These are phyloP conservation scores for Spilarctia lutea DNA, from an alignment of 2,888 invertebrate genomes.

Conservation along the genomic window DNA sequence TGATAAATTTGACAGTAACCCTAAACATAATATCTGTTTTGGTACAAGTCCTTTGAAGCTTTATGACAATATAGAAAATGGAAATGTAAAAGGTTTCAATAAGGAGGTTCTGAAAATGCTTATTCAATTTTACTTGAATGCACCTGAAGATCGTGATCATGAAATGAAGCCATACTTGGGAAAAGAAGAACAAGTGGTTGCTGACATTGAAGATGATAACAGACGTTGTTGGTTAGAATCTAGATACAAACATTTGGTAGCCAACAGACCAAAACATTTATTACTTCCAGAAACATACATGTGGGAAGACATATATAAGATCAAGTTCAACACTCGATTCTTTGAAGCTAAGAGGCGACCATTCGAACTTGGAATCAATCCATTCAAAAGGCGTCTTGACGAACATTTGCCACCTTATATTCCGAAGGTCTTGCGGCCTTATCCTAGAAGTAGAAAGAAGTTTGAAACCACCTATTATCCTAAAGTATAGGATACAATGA, in stretches of 20 bases:
- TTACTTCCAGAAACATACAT: conserved; percentile 90
- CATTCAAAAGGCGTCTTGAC: conserved; percentile 88
- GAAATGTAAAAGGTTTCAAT: conserved; percentile 92
- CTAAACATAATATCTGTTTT: conserved; percentile 93
- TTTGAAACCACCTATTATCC: conserved; percentile 91
- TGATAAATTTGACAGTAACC: conserved; percentile 88
- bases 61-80: conserved; percentile 91
- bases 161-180: conserved; percentile 92
- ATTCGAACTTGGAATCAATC: conserved; percentile 89
- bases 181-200: conserved; percentile 83
- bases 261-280: conserved; percentile 89
- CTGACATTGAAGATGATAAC: conserved; percentile 90
- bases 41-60: conserved; percentile 90
- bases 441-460: conserved; percentile 87
- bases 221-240: conserved; percentile 90
- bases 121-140: conserved; percentile 91
- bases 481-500: conserved; percentile 49
- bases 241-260: conserved; percentile 89
- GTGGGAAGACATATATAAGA: conserved; percentile 95
- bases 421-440: conserved; percentile 88
- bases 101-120: conserved; percentile 91
- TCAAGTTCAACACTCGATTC: conserved; percentile 89
- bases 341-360: conserved; percentile 90
- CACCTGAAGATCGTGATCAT: conserved; percentile 87
- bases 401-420: conserved; percentile 90